phyloP scores from a whole-genome alignment of 2,888 invertebrate genomes.

The Caenorhabditis drosophilae region DNA sequence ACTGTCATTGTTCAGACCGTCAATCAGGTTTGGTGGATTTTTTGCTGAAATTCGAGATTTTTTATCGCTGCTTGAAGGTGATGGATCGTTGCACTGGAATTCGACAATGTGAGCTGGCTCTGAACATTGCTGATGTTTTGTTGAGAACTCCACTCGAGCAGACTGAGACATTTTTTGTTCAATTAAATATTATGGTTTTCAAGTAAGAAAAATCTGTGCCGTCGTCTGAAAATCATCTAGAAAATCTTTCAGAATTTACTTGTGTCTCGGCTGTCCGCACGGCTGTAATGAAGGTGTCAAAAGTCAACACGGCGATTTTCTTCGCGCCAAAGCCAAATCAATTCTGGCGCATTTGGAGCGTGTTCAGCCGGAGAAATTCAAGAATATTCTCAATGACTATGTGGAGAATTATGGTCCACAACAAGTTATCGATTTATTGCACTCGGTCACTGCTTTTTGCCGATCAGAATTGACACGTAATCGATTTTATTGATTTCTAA shows the following conservation, averaged over 20 bases:
- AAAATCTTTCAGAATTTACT: conserved; percentile 77
- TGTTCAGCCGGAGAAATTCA: conserved; percentile 73
- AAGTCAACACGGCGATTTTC: conserved; percentile 86
- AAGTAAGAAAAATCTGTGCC: conserved; percentile 31
- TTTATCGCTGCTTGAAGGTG: no score
- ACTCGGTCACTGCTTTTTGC: conserved; percentile 93
- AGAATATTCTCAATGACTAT: conserved; percentile 76
- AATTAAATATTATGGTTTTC: conserved; percentile 56
- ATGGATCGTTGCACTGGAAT: conserved; percentile 84
- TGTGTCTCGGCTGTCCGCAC: conserved; percentile 90
- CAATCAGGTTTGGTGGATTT: conserved; percentile 73
- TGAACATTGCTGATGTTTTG: conserved; percentile 88
- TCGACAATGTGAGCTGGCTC: conserved; percentile 87
- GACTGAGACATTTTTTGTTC: conserved; percentile 70
- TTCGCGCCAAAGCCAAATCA: conserved; percentile 74
- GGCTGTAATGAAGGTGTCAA: conserved; percentile 84
- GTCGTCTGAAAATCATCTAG: no score
- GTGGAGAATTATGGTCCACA: conserved; percentile 79
- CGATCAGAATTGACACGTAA: conserved; percentile 48
- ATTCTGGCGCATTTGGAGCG: conserved; percentile 48
- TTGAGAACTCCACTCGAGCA: conserved; percentile 81
- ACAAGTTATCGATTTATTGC: conserved; percentile 84
- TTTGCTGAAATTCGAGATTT: no score
- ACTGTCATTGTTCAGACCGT: conserved; percentile 77
- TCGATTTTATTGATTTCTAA: no score